A percentile compares a stretch with the other conserved stretches of the same genome.
These are phyloP conservation scores for Pandemis cinnamomeana DNA, from an alignment of 2,888 invertebrate species.

Conservation along the genomic window DNA sequence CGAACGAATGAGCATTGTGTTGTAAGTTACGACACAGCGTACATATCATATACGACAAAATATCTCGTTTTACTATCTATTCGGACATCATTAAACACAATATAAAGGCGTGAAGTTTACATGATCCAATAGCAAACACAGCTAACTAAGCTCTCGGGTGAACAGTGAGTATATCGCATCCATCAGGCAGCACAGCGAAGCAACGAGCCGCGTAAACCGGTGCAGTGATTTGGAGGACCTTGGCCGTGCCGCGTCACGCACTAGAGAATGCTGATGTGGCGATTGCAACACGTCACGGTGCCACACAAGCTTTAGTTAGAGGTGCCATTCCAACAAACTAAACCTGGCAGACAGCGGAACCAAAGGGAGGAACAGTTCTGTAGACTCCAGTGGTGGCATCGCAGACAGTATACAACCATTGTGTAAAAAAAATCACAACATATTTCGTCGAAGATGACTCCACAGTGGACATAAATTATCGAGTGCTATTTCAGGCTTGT, in stretches of 20 bases:
- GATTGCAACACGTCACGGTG: constrained; percentile 15
- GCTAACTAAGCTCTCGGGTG: neutral
- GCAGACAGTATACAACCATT: no score
- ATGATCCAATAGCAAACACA: no score
- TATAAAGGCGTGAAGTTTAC: neutral
- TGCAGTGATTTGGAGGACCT: constrained; percentile 31
- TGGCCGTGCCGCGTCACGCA: constrained; percentile 34
- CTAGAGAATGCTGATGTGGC: constrained; percentile 2
- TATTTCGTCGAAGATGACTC: no score
- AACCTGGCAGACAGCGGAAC: neutral
- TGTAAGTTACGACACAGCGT: neutral
- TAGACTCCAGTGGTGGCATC: no score
- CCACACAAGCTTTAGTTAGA: neutral
- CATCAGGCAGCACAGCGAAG: constrained; percentile 2
- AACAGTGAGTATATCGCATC: neutral
- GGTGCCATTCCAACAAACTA: neutral
- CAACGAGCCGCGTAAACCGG: constrained; percentile 29
- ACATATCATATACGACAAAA: neutral
- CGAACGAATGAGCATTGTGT: neutral
- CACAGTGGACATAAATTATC: neutral
- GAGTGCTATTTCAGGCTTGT: neutral
- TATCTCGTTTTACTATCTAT: neutral
- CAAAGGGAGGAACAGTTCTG: neutral
- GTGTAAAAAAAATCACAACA: no score
- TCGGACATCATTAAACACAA: neutral